Conservation (phyloP, 2,888 invertebrate species). For the Ernsta delagoae region DNA sequence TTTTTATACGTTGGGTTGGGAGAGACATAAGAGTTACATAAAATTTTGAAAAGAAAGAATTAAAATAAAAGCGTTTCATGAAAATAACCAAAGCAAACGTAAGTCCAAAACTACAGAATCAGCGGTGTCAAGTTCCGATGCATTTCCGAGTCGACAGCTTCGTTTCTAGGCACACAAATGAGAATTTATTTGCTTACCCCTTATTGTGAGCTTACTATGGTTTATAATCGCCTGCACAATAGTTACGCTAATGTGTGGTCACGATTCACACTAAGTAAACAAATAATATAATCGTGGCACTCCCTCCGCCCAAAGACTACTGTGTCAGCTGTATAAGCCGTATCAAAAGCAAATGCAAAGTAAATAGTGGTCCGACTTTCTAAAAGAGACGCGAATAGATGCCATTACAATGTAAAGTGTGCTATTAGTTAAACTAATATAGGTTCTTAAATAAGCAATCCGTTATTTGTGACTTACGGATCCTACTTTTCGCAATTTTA, state of each 20-base stretch:
- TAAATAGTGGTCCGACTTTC: constrained; percentile 33
- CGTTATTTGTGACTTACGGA: neutral
- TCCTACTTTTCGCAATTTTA: no score
- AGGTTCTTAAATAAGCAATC: constrained; percentile 2
- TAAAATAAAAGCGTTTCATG: no score
- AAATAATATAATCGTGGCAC: constrained; percentile 32
- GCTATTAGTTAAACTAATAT: constrained; percentile 21
- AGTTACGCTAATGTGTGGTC: constrained; percentile 30
- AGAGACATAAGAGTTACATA: no score
- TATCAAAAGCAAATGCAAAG: constrained; percentile 29
- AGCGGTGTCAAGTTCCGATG: neutral
- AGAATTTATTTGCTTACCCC: constrained; percentile 6
- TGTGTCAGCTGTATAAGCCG: constrained; percentile 39
- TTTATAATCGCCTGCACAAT: constrained; percentile 10
- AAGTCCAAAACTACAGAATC: neutral
- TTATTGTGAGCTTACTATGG: constrained; percentile 16
- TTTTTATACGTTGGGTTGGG: no score
- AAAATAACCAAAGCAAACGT: no score
- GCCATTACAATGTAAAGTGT: neutral
- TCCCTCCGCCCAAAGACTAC: constrained; percentile 39
- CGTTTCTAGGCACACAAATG: neutral
- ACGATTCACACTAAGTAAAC: constrained; percentile 34
- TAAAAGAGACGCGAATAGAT: constrained; percentile 26
- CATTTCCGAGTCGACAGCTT: neutral
- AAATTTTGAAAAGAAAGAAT: no score